Percentiles rank a stretch among this genome's conserved stretches.
phyloP scores from a whole-genome alignment of 2,113 vertebrate species.

The Micronycteris hirsuta region DNA sequence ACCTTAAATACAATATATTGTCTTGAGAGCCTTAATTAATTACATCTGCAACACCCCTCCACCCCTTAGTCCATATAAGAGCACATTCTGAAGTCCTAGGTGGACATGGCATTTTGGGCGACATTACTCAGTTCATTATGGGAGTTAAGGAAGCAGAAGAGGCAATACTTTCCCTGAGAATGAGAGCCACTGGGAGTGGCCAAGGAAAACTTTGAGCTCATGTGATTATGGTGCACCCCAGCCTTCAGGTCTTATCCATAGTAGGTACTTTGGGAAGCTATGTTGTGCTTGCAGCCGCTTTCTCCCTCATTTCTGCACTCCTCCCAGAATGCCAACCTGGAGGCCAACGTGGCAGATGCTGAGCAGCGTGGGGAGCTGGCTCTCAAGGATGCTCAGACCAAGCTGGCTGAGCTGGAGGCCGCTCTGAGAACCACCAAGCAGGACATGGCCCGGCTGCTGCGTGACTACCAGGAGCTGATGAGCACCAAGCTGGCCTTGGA shows the following conservation, averaged over 20 bases:
- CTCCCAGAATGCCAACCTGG: conserved; percentile 52
- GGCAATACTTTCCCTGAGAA: neutral
- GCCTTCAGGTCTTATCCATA: neutral
- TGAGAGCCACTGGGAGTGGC: neutral
- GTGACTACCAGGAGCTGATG: conserved; percentile 90
- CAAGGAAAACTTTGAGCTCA: neutral
- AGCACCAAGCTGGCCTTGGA: conserved; percentile 88
- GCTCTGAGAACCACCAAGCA: conserved; percentile 86
- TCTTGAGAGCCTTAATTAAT: neutral
- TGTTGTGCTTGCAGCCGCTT: neutral
- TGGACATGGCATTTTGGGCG: neutral
- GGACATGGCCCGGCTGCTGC: conserved; percentile 84
- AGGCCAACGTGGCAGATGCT: conserved; percentile 67
- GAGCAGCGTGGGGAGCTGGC: conserved; percentile 88
- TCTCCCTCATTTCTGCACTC: neutral
- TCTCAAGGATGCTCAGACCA: conserved; percentile 83
- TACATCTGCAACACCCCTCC: neutral
- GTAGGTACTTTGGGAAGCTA: neutral
- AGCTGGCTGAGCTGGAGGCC: conserved; percentile 83
- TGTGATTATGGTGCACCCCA: neutral
- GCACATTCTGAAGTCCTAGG: neutral
- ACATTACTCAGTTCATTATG: neutral
- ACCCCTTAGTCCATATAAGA: neutral
- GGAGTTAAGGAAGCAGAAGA: neutral
- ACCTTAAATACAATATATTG: neutral